Evolutionary conservation across 2,888 invertebrate species (phyloP).

Genomic region (Stegophylla sp.): DNA sequence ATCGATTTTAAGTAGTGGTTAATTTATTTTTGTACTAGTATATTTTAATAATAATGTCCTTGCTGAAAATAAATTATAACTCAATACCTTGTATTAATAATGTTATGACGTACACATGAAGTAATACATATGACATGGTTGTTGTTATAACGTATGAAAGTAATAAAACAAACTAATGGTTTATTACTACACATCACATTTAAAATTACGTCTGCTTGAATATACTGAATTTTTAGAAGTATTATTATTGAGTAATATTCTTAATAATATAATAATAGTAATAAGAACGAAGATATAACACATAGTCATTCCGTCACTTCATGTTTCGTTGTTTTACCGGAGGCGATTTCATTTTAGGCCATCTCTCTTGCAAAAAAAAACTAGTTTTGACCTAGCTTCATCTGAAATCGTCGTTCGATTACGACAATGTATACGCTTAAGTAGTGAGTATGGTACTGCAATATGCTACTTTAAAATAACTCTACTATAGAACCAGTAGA

Average conservation of each 20-base stretch:
- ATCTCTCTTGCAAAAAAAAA: constrained; percentile 19
- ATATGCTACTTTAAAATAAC: neutral
- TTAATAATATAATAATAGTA: constrained; percentile 5
- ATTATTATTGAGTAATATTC: constrained; percentile 29
- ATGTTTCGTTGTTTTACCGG: neutral
- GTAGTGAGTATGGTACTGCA: neutral
- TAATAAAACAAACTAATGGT: neutral
- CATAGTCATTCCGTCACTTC: neutral
- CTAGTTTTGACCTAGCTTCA: constrained; percentile 12
- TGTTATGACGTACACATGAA: neutral
- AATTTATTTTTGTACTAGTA: neutral
- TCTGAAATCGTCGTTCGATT: neutral
- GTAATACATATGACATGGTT: neutral
- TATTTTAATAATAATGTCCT: constrained; percentile 2
- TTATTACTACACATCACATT: neutral
- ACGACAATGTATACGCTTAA: neutral
- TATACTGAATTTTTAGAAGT: neutral
- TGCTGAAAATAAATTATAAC: neutral
- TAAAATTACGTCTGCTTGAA: neutral
- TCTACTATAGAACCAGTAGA: neutral
- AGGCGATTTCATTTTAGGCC: constrained; percentile 19
- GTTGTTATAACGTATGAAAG: neutral
- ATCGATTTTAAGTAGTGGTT: neutral
- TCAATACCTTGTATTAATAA: neutral
- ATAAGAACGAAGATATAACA: constrained; percentile 31